Evolutionary conservation across 2,888 invertebrate genomes (phyloP), one percentile per base, ranked within the genome.

Genomic region (Yponomeuta cagnagella): DNA sequence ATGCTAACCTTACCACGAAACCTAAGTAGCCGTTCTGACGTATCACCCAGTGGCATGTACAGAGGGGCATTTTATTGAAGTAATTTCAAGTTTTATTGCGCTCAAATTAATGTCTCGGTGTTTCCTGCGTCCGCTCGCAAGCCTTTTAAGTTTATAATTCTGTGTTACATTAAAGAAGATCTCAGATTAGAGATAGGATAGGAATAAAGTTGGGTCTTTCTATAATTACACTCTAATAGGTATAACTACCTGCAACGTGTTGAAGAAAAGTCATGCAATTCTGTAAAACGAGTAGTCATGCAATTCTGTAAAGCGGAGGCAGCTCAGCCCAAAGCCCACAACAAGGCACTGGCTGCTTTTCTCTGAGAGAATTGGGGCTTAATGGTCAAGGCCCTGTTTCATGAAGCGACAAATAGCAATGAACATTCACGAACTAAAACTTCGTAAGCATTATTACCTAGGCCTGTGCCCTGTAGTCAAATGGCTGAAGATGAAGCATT

Each of bases 31-130:
- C 30, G 23, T 65, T 65, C 31, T 65, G 65, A 43, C 15, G 52
- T 15, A 58, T 15, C 12, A 58, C 15, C 15, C 15, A 15, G 52
- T 58, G 15, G 52, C 63, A n/a, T 63, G 23, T 12, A 15, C 52
- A 15, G 52, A 58, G 68, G 48, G 52, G n/a, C 48, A 67, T 68
- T 68, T 68, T 68, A 68, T 68, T 68, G 12, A 52, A 48, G 68
- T 68, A 52, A 68, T 68, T 31, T 52, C 48, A 31, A 30, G 30
- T 68, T 43, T 68, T 68, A 68, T 23, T 48, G 48, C 23, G 48
- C 52, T 30, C 68, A 68, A 52, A 68, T 68, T 68, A 68, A 68
- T 68, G 68, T 68, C 31, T 68, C 9, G 48, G 52, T 10, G 52
- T 31, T 68, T 68, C 68, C 68, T 68, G 68, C 31, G 52, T 64